phyloP scores from a whole-genome alignment of 2,797 vertebrate genomes.

The Adrianichthys oophorus region DNA sequence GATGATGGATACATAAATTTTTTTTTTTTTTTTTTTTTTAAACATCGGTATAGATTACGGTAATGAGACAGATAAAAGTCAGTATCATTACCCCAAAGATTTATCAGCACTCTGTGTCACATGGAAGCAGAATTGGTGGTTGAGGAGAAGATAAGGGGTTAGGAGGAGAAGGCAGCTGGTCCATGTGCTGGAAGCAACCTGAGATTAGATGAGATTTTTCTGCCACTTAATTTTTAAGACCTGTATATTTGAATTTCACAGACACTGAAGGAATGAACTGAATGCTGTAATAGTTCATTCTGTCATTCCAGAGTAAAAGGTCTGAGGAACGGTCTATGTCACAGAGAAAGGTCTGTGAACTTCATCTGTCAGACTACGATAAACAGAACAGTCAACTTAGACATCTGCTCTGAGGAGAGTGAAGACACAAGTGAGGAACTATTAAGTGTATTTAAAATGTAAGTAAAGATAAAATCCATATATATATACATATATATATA shows the following conservation, averaged over 20 bases:
- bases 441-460: constrained; percentile 19
- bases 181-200: too few species aligned
- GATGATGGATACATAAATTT: not conserved
- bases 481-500: too few species aligned
- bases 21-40: constrained; percentile 1
- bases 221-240: too few species aligned
- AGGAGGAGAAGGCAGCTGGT: not conserved
- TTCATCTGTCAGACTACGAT: not conserved
- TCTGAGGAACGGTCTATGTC: too few species aligned
- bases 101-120: constrained; percentile 15
- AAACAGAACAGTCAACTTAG: constrained; percentile 4
- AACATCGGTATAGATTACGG: constrained; percentile 17
- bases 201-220: too few species aligned
- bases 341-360: constrained; percentile 1
- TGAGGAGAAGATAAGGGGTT: constrained; percentile 5
- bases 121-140: constrained; percentile 8
- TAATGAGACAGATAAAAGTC: constrained; percentile 29
- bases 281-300: too few species aligned
- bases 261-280: too few species aligned
- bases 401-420: constrained; percentile 11
- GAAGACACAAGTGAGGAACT: constrained; percentile 16
- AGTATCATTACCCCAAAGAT: constrained; percentile 18
- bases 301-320: too few species aligned
- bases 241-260: too few species aligned
- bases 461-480: constrained; percentile 10